A percentile compares a stretch with the other conserved stretches of the same genome.
These are phyloP conservation scores for Mustela nigripes DNA, from an alignment of 2,113 vertebrate species.

Conservation along the genomic window DNA sequence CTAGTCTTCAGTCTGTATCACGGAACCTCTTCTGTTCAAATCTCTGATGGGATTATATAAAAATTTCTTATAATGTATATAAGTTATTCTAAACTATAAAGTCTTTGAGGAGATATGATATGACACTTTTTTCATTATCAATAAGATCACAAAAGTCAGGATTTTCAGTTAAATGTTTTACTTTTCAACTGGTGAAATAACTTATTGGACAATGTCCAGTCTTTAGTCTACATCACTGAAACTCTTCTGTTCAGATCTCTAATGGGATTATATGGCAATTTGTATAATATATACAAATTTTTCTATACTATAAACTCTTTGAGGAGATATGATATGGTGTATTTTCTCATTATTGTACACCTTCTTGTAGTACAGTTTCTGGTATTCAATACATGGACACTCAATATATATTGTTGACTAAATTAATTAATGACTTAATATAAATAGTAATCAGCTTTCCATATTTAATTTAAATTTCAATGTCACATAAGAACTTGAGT, in stretches of 20 bases:
- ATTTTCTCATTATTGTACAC: not conserved
- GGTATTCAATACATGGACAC: not conserved
- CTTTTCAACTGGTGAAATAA: not conserved
- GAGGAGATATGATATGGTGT: not conserved
- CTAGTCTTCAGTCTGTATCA: not conserved
- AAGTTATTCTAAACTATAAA: not conserved
- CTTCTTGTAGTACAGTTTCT: not conserved
- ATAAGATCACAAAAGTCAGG: not conserved
- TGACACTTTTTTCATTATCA: not conserved
- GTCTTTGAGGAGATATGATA: not conserved
- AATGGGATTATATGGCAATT: not conserved
- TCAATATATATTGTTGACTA: not conserved
- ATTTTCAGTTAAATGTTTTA: not conserved
- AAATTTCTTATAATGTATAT: not conserved
- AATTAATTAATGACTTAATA: not conserved
- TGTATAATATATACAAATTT: not conserved
- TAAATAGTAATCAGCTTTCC: not conserved
- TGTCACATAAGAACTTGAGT: not conserved
- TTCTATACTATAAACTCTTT: constrained; percentile 21
- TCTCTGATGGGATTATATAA: not conserved
- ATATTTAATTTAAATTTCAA: not conserved
- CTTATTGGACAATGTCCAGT: not conserved
- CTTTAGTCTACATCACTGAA: not conserved
- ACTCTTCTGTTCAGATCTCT: not conserved
- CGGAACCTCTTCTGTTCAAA: not conserved